Evolutionary conservation across 2,797 vertebrate genomes (phyloP).

Genomic region (Leptatherina wallacei): DNA sequence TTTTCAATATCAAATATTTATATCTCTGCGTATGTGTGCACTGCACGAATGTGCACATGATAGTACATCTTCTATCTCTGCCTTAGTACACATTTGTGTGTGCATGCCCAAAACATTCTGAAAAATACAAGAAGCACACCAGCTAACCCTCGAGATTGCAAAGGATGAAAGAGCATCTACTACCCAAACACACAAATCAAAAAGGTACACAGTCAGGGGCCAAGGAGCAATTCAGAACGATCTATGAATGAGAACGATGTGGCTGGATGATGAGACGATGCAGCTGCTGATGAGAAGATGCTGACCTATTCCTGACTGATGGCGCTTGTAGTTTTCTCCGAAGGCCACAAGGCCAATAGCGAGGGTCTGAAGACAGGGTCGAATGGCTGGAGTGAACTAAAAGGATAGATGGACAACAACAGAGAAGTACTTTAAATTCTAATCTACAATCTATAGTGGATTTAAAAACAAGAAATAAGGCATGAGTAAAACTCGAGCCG

Average conservation of each 20-base stretch:
- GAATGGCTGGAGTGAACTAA: constrained; percentile 91
- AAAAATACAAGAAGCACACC: constrained; percentile 65
- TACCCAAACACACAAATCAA: constrained; percentile 72
- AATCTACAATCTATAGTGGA: not conserved
- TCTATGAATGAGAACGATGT: constrained; percentile 67
- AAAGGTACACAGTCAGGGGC: constrained; percentile 63
- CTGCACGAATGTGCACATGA: constrained; percentile 18
- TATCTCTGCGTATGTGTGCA: constrained; percentile 2
- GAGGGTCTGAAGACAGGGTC: constrained; percentile 91
- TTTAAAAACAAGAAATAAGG: constrained; percentile 8
- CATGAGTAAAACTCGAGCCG: constrained; percentile 20
- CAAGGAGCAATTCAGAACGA: constrained; percentile 48
- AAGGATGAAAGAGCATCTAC: constrained; percentile 73
- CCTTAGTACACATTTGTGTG: constrained; percentile 42
- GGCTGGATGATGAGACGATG: constrained; percentile 43
- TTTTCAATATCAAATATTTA: constrained; percentile 53
- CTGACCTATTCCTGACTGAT: constrained; percentile 90
- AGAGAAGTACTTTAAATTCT: constrained; percentile 17
- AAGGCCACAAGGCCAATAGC: constrained; percentile 92
- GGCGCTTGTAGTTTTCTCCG: constrained; percentile 91
- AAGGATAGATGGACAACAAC: constrained; percentile 10
- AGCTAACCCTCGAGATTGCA: constrained; percentile 51
- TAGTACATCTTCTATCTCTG: constrained; percentile 25
- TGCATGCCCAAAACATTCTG: constrained; percentile 64
- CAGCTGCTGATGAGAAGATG: constrained; percentile 41